A percentile compares a stretch with the other conserved stretches of the same genome.
Evolutionary conservation across 2,888 invertebrate species (phyloP).

Genomic region (Habroteleia sp.): DNA sequence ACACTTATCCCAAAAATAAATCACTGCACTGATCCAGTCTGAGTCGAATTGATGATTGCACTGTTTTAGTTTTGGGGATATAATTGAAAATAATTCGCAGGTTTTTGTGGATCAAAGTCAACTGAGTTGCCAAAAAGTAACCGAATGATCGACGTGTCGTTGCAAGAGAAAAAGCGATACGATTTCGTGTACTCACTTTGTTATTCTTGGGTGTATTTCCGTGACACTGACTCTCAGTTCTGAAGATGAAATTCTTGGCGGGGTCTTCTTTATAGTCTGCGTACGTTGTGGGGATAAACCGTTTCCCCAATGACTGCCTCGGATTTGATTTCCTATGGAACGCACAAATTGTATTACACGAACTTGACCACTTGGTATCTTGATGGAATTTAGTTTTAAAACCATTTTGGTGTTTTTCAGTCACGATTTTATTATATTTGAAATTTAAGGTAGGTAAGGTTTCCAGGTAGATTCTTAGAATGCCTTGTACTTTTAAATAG

Average conservation of each 20-base stretch:
- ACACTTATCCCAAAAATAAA: conserved; percentile 31
- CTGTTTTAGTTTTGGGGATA: neutral
- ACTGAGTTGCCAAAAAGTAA: neutral
- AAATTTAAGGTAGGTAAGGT: too few relatives aligned
- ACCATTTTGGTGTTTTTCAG: conserved; percentile 2
- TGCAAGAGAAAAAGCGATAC: conserved; percentile 58
- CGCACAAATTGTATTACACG: conserved; percentile 68
- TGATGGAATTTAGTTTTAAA: conserved; percentile 21
- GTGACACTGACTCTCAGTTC: conserved; percentile 79
- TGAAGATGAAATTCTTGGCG: conserved; percentile 80
- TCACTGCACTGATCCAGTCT: conserved; percentile 33
- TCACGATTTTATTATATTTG: too few relatives aligned
- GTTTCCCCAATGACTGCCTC: conserved; percentile 76
- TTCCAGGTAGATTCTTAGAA: too few relatives aligned
- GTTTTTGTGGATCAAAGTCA: neutral
- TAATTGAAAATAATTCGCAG: conserved; percentile 3
- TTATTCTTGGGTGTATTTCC: conserved; percentile 74
- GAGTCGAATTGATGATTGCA: conserved; percentile 5
- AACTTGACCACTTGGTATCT: conserved; percentile 16
- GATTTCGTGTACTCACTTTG: conserved; percentile 72
- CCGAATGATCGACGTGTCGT: conserved; percentile 1
- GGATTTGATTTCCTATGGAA: conserved; percentile 76
- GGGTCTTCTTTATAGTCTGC: conserved; percentile 80
- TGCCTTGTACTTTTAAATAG: too few relatives aligned
- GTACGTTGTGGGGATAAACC: conserved; percentile 73